A percentile compares a stretch with the other conserved stretches of the same genome.
Evolutionary conservation across 2,113 vertebrate genomes (phyloP).

Genomic region (Lagenorhynchus albirostris): DNA sequence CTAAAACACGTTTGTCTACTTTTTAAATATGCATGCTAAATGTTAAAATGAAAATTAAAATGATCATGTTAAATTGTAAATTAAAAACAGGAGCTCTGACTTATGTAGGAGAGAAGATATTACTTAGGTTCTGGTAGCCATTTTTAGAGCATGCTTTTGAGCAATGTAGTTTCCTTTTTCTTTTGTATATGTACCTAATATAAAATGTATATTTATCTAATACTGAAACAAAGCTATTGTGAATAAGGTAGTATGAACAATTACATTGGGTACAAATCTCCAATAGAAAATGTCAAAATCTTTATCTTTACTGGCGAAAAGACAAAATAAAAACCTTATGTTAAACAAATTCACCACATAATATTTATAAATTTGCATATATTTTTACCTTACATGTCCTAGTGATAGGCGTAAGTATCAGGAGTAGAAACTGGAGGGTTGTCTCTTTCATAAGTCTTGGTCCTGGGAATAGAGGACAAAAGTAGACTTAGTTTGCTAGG

Average conservation of each 20-base stretch:
- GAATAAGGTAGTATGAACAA: neutral
- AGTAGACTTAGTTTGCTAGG: neutral
- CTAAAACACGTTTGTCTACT: neutral
- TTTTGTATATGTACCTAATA: neutral
- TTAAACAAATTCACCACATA: neutral
- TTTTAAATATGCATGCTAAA: neutral
- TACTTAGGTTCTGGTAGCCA: neutral
- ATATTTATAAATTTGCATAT: neutral
- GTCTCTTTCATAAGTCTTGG: neutral
- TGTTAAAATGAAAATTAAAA: neutral
- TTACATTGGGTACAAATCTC: neutral
- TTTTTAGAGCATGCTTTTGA: neutral
- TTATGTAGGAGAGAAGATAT: neutral
- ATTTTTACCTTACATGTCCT: neutral
- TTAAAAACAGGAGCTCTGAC: neutral
- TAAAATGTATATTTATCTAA: neutral
- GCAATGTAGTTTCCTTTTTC: neutral
- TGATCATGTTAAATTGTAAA: conserved; percentile 3
- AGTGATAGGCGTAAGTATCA: neutral
- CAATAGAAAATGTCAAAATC: neutral
- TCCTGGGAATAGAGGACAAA: neutral
- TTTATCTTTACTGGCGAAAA: neutral
- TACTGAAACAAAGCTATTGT: neutral
- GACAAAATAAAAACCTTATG: neutral
- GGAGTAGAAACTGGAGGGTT: neutral